These are phyloP conservation scores for Rhyacichthys aspro DNA, from an alignment of 2,797 vertebrate genomes.

Conservation along the genomic window DNA sequence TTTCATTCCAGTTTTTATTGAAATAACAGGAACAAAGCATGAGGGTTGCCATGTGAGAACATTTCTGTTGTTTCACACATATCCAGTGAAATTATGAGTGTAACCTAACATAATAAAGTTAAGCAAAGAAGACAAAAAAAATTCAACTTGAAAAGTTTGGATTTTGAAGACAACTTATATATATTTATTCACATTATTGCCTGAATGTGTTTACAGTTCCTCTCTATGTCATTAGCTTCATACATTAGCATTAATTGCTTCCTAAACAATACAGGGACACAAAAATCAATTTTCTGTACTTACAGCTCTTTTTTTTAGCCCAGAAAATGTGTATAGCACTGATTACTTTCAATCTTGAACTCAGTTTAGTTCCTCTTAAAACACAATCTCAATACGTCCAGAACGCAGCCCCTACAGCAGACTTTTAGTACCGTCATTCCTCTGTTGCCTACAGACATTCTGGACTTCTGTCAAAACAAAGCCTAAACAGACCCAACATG, in stretches of 20 bases:
- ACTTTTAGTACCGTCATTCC: conserved; percentile 26
- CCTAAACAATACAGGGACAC: too few relatives aligned
- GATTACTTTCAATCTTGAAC: neutral
- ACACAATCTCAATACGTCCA: conserved; percentile 27
- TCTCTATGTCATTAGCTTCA: too few relatives aligned
- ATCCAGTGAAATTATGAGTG: conserved; percentile 32
- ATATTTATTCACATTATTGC: too few relatives aligned
- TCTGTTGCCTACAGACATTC: conserved; percentile 41
- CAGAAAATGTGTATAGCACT: too few relatives aligned
- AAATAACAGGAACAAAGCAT: conserved; percentile 50
- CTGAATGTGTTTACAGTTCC: too few relatives aligned
- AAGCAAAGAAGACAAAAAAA: neutral
- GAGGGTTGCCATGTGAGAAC: conserved; percentile 35
- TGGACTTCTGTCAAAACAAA: conserved; percentile 55
- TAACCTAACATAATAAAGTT: conserved; percentile 53
- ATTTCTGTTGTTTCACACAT: conserved; percentile 41
- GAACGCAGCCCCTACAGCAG: conserved; percentile 31
- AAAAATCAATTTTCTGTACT: too few relatives aligned
- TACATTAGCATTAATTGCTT: too few relatives aligned
- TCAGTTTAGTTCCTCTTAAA: conserved; percentile 27
- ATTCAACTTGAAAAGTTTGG: conserved; percentile 1
- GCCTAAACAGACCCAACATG: conserved; percentile 44
- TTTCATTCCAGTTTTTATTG: conserved; percentile 77
- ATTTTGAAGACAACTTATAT: too few relatives aligned
- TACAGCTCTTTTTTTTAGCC: too few relatives aligned